Evolutionary conservation across 2,888 invertebrate genomes (phyloP), one percentile per base, ranked within the genome.

Genomic region (Cantharis flavilabris): DNA sequence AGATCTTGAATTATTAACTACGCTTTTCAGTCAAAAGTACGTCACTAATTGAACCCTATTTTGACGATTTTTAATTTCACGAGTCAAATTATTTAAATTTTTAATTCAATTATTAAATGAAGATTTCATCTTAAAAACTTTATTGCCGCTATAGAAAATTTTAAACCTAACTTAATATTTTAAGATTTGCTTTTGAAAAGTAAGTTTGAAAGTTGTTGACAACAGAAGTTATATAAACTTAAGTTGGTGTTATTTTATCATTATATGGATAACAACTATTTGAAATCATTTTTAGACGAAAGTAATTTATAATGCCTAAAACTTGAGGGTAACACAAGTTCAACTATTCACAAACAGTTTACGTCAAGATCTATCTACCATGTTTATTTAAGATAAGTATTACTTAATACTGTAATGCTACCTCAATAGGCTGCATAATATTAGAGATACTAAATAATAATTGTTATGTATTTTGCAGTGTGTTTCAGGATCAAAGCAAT

Each of bases 1-100:
- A 76, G 74, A 63, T 62, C 67, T 69, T 70, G 75, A 77, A 77
- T 75, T 77, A 77, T 77, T 75, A 77, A 75, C 74, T 77, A 75
- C 69, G 75, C 62, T 49, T 70, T 71, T 65, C 74, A 72, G 64
- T 77, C 72, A 69, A 14, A 77, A 77, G 62, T 74, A 63, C 69
- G 71, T 75, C 72, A 65, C 28, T 74, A 49, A 74, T 70, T 71
- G 62, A 33, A 71, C 20, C 49, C 49, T 67, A 67, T 77, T 74
- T 71, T 26, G 26, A 71, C 14, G 69, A 75, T 75, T 65, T 72
- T 72, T 67, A 67, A 67, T 67, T 67, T 67, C 65, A n/a, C 26
- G 26, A 67, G 23, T 67, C 18, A 23, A 20, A 67, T 67, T 67
- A 67, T 67, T 67, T 26, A 67, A 23, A 67, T 67, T 67, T 65